These are phyloP conservation scores for Embiotoca jacksoni DNA, from an alignment of 2,113 vertebrate species.

Conservation along the genomic window DNA sequence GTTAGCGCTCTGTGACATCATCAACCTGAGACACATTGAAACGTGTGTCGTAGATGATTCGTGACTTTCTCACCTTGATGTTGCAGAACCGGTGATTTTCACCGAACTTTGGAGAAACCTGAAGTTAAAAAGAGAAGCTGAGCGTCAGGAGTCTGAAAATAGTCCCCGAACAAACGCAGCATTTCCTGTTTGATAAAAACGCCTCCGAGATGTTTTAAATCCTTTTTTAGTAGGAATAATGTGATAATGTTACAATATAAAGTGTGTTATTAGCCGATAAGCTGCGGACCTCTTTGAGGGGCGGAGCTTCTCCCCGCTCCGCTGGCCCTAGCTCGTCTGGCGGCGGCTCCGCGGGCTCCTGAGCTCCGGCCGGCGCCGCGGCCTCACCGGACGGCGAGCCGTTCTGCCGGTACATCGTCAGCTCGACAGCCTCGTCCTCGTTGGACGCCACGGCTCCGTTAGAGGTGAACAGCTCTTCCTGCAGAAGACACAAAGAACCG, in stretches of 20 bases:
- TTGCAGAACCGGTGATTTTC: constrained; percentile 84
- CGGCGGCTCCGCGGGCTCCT: fast-evolving
- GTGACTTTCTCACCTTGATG: constrained; percentile 84
- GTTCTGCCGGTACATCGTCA: constrained; percentile 78
- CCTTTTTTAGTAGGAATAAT: too few species aligned
- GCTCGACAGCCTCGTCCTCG: constrained; percentile 76
- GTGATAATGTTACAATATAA: too few species aligned
- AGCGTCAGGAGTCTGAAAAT: too few species aligned
- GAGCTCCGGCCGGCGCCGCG: background rate
- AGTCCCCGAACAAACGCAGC: too few species aligned
- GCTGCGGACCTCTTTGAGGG: constrained; percentile 63
- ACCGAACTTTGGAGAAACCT: constrained; percentile 71
- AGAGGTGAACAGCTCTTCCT: constrained; percentile 75
- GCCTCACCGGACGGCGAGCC: background rate
- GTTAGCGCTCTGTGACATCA: too few species aligned
- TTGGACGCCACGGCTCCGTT: constrained; percentile 63
- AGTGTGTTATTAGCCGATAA: too few species aligned
- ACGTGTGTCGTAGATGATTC: too few species aligned
- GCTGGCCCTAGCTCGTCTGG: constrained; percentile 18
- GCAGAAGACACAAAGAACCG: background rate
- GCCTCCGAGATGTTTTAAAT: too few species aligned
- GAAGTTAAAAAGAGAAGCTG: constrained; percentile 21
- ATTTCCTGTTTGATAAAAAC: too few species aligned
- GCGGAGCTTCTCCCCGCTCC: constrained; percentile 69
- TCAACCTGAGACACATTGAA: too few species aligned